Conservation (phyloP, 2,797 vertebrate species). For the Delichon dasypus region DNA sequence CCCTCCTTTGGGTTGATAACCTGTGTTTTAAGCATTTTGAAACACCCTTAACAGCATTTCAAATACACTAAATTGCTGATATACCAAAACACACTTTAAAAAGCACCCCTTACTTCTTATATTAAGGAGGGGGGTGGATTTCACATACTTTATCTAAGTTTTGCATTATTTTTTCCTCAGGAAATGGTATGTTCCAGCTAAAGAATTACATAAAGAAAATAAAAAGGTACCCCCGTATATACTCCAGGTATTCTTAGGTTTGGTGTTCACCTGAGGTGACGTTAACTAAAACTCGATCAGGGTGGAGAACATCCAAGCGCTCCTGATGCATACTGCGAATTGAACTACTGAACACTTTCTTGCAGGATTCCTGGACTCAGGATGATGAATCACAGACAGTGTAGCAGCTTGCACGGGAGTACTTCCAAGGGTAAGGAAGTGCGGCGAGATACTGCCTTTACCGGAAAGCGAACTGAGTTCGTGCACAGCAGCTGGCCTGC, state of each 20-base stretch:
- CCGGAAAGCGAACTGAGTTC: background rate
- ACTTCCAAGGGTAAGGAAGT: background rate
- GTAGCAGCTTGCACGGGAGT: background rate
- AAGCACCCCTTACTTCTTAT: background rate
- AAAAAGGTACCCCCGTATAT: background rate
- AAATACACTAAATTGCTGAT: background rate
- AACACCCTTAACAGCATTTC: background rate
- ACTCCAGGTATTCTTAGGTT: background rate
- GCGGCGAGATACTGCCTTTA: background rate
- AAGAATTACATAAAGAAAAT: background rate
- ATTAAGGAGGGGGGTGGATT: accelerated
- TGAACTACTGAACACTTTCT: background rate
- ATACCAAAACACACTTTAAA: background rate
- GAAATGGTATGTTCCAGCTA: accelerated
- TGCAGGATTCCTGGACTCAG: background rate
- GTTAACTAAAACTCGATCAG: background rate
- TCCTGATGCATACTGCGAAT: background rate
- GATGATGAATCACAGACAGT: accelerated
- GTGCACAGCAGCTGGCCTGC: background rate
- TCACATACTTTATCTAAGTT: background rate
- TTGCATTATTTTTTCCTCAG: background rate
- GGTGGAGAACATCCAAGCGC: background rate
- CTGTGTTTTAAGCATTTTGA: background rate
- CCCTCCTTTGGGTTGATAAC: background rate
- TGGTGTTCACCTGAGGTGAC: background rate